Evolutionary conservation across 2,797 vertebrate genomes (phyloP), one percentile per base, ranked within the genome.

Genomic region (Gobionotothen gibberifrons): DNA sequence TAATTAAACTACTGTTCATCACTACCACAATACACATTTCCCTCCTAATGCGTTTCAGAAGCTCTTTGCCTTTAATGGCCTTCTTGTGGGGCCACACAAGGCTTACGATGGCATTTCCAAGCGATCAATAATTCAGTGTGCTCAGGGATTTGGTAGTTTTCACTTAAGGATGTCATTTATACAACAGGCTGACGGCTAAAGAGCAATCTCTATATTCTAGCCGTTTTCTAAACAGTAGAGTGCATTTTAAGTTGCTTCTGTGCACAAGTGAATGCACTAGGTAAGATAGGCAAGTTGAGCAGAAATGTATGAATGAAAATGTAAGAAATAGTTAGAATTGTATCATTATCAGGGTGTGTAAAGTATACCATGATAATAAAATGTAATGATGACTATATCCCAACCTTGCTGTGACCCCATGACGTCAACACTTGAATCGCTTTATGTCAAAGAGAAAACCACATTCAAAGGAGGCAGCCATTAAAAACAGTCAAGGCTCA

Each of bases 121-220:
- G 16, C 42, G 48, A 90, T 90, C 81, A 87, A 89, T 91, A 85
- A 88, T 90, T 85, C 53, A 87, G 60, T 57, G 72, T 14, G 78
- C 79, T 76, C 52, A 69, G 86, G 87, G 82, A 85, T 85, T 91
- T 79, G 71, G 69, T 44, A 69, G 72, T 81, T 87, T 89, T 87
- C 82, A 87, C 79, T 87, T 76, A 81, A 70, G 72, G 59, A 85
- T 75, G 72, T 82, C 42, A 71, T 78, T 86, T 79, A 84, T 77
- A 51, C 15, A 52, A 43, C 40, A 64, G 55, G 58, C 44, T 69
- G 47, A 49, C 46, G 57, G 7, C 57, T 84, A 69, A 74, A 69
- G 51, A 87, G 51, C 42, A 49, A 29, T 58, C 32, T 62, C 39
- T 36, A 10, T 22, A 17, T n/a, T 11, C 11, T 72, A 74, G 64